Evolutionary conservation across 2,888 invertebrate genomes (phyloP).

Genomic region (Craniophora ligustri): DNA sequence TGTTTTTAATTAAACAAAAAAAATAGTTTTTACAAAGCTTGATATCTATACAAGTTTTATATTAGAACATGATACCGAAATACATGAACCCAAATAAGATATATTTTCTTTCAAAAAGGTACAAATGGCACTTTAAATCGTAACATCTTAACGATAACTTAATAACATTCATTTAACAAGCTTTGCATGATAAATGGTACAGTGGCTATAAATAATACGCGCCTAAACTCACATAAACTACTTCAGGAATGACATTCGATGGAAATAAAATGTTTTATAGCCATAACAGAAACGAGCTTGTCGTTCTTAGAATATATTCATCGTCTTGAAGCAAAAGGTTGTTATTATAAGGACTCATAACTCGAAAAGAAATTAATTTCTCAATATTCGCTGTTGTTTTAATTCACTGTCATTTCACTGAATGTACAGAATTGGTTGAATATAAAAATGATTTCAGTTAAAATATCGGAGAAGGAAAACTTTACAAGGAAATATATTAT

Average conservation of each 20-base stretch:
- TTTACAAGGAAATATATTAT: no score
- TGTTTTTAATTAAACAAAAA: no score
- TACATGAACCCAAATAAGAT: constrained; percentile 5
- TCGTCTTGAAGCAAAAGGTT: constrained; percentile 34
- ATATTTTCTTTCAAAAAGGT: constrained; percentile 10
- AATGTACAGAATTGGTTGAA: no score
- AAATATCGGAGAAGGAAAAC: no score
- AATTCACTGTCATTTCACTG: no score
- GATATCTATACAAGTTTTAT: no score
- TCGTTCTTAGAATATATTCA: constrained; percentile 46
- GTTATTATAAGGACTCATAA: no score
- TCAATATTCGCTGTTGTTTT: no score
- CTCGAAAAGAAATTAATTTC: no score
- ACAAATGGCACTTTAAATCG: constrained; percentile 19
- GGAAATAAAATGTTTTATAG: constrained; percentile 58
- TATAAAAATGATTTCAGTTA: no score
- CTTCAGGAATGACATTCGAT: constrained; percentile 50
- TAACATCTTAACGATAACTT: constrained; percentile 18
- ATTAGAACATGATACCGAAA: background rate
- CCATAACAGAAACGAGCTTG: constrained; percentile 45
- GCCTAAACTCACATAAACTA: constrained; percentile 55
- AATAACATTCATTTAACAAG: constrained; percentile 44
- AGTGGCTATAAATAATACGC: constrained; percentile 47
- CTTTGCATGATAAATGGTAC: constrained; percentile 49
- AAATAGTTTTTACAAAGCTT: no score